A percentile compares a stretch with the other conserved stretches of the same genome.
Conservation (phyloP, 2,797 vertebrate genomes). For the Sebastolobus alascanus region DNA sequence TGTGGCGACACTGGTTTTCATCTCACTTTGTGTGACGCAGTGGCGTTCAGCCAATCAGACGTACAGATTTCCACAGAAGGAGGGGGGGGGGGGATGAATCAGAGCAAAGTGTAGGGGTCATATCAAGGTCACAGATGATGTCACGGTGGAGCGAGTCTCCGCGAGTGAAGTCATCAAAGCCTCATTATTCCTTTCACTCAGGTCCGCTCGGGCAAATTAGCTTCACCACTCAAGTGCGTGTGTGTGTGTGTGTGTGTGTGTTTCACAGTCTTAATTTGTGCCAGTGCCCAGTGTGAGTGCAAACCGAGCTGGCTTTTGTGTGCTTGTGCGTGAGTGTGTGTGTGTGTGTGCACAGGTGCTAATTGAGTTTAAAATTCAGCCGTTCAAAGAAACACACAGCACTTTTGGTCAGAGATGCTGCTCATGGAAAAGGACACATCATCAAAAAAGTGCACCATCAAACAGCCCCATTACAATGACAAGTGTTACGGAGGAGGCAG, state of each 20-base stretch:
- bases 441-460: slow-evolving; percentile 65
- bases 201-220: slow-evolving; percentile 67
- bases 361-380: slow-evolving; percentile 70
- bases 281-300: slow-evolving; percentile 3
- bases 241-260: slow-evolving; percentile 13
- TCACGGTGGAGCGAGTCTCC: slow-evolving; percentile 47
- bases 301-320: slow-evolving; percentile 14
- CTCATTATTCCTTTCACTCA: slow-evolving; percentile 76
- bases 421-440: slow-evolving; percentile 43
- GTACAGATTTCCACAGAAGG: slow-evolving; percentile 19
- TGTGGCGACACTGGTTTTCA: background rate
- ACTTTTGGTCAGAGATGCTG: slow-evolving; percentile 54
- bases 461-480: slow-evolving; percentile 54
- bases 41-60: slow-evolving; percentile 48
- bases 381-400: slow-evolving; percentile 60
- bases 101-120: slow-evolving; percentile 47
- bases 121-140: slow-evolving; percentile 65
- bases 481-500: slow-evolving; percentile 11
- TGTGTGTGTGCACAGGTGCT: slow-evolving; percentile 42
- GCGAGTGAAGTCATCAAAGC: slow-evolving; percentile 75
- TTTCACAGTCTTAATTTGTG: slow-evolving; percentile 50
- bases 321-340: slow-evolving; percentile 15
- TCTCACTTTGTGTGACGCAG: slow-evolving; percentile 17
- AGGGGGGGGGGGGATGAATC: slow-evolving; percentile 26
- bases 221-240: slow-evolving; percentile 57